Base-by-base conservation (phyloP, 2,888 invertebrate genomes). In the Steromphala cineraria region DNA sequence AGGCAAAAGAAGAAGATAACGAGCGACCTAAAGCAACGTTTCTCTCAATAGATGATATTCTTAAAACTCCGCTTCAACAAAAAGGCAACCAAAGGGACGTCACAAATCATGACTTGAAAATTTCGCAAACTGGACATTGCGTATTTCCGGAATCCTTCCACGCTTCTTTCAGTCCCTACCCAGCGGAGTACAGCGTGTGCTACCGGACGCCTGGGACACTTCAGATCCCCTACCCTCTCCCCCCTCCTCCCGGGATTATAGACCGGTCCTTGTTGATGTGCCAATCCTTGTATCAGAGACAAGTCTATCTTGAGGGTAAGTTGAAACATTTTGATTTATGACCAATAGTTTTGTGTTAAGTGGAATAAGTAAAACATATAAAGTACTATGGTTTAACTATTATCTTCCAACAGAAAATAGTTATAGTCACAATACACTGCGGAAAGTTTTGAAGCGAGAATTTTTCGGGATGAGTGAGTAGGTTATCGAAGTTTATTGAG, bases 291-390 rank as follows among this genome's bases (percentile, higher is more conserved):
- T 79, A 79, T 24, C 82, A 82, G 21, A 75, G 80, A 8, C 80
- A 82, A 8, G 52, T 81, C 15, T 56, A 78, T 21, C 19, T 82
- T 8, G 82, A 82, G 40, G 80, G 80, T 80, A 55, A 74, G 53
- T 10, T 46, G 7, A 4, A 46, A 40, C 2, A 24, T 5, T 53
- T 19, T 67, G 19, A 10, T n/a, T n/a, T n/a, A 28, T 67, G 19
- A 40, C 36, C 36, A 36, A 36, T 2, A 36, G 7, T 36, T 36
- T 36, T 36, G n/a, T n/a, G n/a, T n/a, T n/a, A n/a, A n/a, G n/a
- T n/a, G n/a, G n/a, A n/a, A n/a, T n/a, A n/a, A n/a, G n/a, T n/a
- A n/a, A n/a, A n/a, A n/a, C n/a, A n/a, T n/a, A n/a, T n/a, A n/a
- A n/a, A n/a, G n/a, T n/a, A n/a, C n/a, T n/a, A n/a, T n/a, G n/a